Base-by-base conservation (phyloP, 2,113 vertebrate genomes). In the Cettia cetti region DNA sequence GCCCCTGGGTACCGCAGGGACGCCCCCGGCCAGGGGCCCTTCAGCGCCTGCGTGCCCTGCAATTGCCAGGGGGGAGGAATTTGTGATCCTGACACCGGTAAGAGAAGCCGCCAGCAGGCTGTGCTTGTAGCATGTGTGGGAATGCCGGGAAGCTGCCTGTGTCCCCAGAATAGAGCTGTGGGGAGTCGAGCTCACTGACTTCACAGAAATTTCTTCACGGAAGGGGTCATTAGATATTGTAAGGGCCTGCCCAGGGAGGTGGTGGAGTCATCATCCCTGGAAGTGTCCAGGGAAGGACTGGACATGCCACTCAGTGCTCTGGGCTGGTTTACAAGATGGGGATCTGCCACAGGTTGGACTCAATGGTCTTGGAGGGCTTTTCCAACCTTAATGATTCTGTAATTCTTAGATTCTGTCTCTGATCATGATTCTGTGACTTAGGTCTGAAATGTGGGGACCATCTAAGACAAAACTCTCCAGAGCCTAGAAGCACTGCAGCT, bases 51-150 rank as follows among this genome's bases (percentile, higher is more conserved):
- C 10, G 92, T 98, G 60, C 98, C 97, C 0, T 99, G 99, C 95
- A 84, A 37, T 47, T 99, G 99, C 97, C 98, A 92, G n/a, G 98
- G 98, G 10, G 98, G 97, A 70, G 99, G 98, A 45, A 97, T 95
- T 40, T 99, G 99, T 24, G 99, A 99, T 69, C 98, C 99, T 2
- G 98, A 98, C 75, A 99, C 98, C 0, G 99, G 99, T 99, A 83
- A 96, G 97, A 86, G 68, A 81, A 70, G 52, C 7, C 11, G 4
- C 5, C 5, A 2, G 24, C 5, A 2, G 0, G 1, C 27, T 18
- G 56, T 59, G 26, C 21, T 33, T 12, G 18, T 10, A 5, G 37
- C 31, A 37, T 0, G 0, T 14, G 1, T 11, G 57, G 53, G 61
- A 10, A 5, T 1, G 6, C 35, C 23, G 54, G 54, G 45, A 1